These are phyloP conservation scores for Calyptomena viridis DNA, from an alignment of 2,113 vertebrate species.

Conservation along the genomic window DNA sequence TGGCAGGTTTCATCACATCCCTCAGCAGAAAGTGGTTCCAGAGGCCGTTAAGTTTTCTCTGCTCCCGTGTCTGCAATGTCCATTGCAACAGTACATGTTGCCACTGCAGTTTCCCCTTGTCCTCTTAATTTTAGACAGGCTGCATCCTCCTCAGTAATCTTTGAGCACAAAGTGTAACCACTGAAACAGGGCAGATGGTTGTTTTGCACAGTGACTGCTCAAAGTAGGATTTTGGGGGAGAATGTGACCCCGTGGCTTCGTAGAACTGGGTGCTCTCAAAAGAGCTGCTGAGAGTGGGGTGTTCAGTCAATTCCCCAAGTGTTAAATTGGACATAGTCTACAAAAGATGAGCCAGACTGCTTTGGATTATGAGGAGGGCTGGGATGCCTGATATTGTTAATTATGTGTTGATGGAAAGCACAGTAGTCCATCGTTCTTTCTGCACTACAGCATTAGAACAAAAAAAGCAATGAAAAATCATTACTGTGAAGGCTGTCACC, in stretches of 20 bases:
- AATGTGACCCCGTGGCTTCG: background rate
- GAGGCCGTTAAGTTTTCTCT: background rate
- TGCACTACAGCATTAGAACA: background rate
- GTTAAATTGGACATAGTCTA: background rate
- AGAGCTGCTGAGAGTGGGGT: background rate
- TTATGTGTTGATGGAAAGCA: background rate
- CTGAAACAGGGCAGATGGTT: background rate
- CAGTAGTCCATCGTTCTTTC: background rate
- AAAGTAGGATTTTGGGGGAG: background rate
- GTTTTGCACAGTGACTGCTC: background rate
- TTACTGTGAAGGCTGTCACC: background rate
- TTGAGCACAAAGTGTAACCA: background rate
- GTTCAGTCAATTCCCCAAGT: background rate
- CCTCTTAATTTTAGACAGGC: background rate
- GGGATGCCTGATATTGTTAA: background rate
- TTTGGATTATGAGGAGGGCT: background rate
- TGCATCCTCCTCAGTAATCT: background rate
- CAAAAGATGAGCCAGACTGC: background rate
- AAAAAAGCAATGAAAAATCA: background rate
- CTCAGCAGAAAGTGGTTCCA: background rate
- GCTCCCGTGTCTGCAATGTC: background rate
- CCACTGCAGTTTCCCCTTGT: background rate
- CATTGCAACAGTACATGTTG: background rate
- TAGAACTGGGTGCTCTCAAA: background rate
- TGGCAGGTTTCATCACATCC: background rate